These are phyloP conservation scores for Nyctalus aviator DNA, from an alignment of 2,797 vertebrate species.

Conservation along the genomic window DNA sequence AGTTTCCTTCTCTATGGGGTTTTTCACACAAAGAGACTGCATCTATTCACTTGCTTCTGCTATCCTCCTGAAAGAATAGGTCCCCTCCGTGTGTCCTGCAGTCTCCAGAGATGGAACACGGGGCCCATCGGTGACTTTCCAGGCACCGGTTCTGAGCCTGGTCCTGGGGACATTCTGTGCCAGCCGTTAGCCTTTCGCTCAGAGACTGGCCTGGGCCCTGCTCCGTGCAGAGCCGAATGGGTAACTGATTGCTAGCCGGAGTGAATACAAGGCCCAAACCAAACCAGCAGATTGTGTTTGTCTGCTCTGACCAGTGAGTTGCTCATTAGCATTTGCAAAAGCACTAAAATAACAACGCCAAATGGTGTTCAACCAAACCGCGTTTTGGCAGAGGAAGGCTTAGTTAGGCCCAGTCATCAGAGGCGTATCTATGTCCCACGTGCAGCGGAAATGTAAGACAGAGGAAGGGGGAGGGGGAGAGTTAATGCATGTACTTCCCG, in stretches of 20 bases:
- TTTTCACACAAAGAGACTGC: not conserved
- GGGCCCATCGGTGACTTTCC: not conserved
- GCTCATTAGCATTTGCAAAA: constrained; percentile 61
- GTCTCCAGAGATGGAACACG: accelerated
- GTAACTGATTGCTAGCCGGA: not conserved
- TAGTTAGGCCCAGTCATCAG: not conserved
- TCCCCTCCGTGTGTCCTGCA: accelerated
- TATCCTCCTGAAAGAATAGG: not conserved
- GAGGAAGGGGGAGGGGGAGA: not conserved
- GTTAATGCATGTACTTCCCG: accelerated
- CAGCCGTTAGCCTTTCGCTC: not conserved
- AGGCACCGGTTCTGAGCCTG: not conserved
- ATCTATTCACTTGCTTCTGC: accelerated
- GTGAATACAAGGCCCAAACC: not conserved
- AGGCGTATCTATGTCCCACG: not conserved
- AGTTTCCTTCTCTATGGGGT: not conserved
- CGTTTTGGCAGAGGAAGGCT: constrained; percentile 15
- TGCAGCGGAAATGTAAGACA: not conserved
- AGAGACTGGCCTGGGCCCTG: not conserved
- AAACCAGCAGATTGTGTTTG: constrained; percentile 57
- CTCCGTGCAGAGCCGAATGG: not conserved
- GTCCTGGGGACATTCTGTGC: not conserved
- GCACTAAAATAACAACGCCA: constrained; percentile 38
- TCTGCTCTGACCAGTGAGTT: constrained; percentile 32
- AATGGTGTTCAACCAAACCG: not conserved